These are phyloP conservation scores for Drosophila buzzatii DNA, from an alignment of 2,888 invertebrate species.

Conservation along the genomic window DNA sequence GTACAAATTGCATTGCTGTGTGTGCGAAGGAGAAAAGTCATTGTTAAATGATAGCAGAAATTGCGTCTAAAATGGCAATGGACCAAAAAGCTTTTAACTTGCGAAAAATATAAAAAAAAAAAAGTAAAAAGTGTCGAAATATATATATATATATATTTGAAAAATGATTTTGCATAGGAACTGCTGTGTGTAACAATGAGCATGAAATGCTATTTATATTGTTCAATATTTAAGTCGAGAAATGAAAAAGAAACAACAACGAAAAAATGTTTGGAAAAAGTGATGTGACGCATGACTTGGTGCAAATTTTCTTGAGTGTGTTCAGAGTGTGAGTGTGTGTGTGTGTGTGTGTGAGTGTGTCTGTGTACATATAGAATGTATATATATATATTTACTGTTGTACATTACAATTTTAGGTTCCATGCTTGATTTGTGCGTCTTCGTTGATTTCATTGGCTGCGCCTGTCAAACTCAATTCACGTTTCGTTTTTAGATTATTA, in stretches of 20 bases:
- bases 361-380: conserved; percentile 2
- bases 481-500: conserved; percentile 3
- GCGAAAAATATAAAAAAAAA: conserved; percentile 13
- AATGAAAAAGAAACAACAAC: conserved; percentile 9
- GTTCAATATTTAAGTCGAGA: conserved; percentile 52
- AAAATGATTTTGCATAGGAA: conserved; percentile 66
- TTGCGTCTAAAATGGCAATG: conserved; percentile 50
- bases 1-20: conserved; percentile 60
- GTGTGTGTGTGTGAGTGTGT: conserved; percentile 10
- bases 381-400: conserved; percentile 45
- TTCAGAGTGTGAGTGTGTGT: background rate
- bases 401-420: conserved; percentile 81
- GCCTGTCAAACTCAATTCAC: conserved; percentile 26
- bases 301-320: conserved; percentile 37
- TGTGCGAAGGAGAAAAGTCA: conserved; percentile 48
- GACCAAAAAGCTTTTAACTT: conserved; percentile 51
- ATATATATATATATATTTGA: conserved; percentile 41
- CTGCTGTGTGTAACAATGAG: conserved; percentile 52
- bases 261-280: conserved; percentile 22
- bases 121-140: conserved; percentile 8
- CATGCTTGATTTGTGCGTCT: conserved; percentile 71
- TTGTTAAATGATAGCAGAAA: conserved; percentile 56
- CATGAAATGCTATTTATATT: conserved; percentile 61
- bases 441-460: conserved; percentile 56
- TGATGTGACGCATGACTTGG: conserved; percentile 54